These are phyloP conservation scores for Trematomus bernacchii DNA, from an alignment of 2,797 vertebrate species.

Conservation along the genomic window DNA sequence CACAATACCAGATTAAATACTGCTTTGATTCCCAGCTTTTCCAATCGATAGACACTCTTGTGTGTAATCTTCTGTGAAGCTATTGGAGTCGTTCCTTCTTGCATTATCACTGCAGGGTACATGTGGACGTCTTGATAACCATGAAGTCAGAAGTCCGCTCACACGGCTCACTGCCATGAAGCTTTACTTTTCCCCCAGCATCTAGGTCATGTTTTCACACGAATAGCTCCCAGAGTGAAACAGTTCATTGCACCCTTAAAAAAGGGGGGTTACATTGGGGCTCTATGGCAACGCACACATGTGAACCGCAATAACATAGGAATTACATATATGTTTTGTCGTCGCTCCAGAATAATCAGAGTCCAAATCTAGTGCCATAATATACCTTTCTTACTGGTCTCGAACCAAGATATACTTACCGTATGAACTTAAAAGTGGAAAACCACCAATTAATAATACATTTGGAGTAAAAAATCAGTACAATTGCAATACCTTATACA, in stretches of 20 bases:
- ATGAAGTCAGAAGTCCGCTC: slow-evolving; percentile 13
- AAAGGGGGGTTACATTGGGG: slow-evolving; percentile 8
- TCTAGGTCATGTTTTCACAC: slow-evolving; percentile 44
- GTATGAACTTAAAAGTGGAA: too few species aligned
- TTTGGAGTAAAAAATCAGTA: not conserved
- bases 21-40: slow-evolving; percentile 49
- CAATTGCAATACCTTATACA: not conserved
- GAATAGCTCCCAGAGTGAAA: slow-evolving; percentile 41
- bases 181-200: slow-evolving; percentile 1
- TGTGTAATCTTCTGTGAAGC: slow-evolving; percentile 24
- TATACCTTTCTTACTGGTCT: not conserved
- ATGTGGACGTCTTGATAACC: slow-evolving; percentile 22
- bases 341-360: slow-evolving; percentile 4
- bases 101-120: slow-evolving; percentile 19
- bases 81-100: slow-evolving; percentile 10
- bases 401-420: too few species aligned
- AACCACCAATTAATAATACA: too few species aligned
- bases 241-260: slow-evolving; percentile 35
- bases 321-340: slow-evolving; percentile 4
- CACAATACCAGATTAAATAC: slow-evolving; percentile 40
- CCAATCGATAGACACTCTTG: slow-evolving; percentile 41
- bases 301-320: slow-evolving; percentile 26
- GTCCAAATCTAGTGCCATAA: not conserved
- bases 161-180: slow-evolving; percentile 13
- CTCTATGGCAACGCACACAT: slow-evolving; percentile 20